phyloP scores from a whole-genome alignment of 2,888 invertebrate genomes.

The Celastrina argiolus region DNA sequence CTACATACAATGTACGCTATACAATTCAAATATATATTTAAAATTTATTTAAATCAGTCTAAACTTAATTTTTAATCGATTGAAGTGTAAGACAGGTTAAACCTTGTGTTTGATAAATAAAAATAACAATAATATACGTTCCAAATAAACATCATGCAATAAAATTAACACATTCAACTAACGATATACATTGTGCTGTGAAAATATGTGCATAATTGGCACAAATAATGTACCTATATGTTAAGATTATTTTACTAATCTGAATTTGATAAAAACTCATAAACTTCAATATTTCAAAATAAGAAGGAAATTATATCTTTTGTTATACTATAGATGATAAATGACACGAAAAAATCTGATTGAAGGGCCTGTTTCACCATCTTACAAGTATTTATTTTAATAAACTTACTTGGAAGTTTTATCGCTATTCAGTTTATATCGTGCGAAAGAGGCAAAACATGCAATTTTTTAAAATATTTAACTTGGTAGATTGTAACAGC shows the following conservation, averaged over 20 bases:
- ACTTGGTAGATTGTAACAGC: no score
- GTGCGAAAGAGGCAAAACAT: no score
- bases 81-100: not conserved
- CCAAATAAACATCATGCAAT: conserved; percentile 69
- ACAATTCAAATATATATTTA: conserved; percentile 11
- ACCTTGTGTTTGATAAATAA: conserved; percentile 32
- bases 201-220: conserved; percentile 50
- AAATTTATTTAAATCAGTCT: conserved; percentile 20
- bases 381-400: no score
- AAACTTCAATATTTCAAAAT: not conserved
- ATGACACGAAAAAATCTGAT: not conserved
- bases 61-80: conserved; percentile 13
- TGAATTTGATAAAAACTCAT: not conserved
- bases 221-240: conserved; percentile 34
- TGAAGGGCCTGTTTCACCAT: no score
- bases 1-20: conserved; percentile 11
- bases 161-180: conserved; percentile 65
- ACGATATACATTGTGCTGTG: conserved; percentile 57
- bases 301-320: not conserved
- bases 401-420: no score
- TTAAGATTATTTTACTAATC: not conserved
- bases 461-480: no score
- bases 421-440: no score
- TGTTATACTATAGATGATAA: not conserved
- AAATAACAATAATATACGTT: conserved; percentile 63